These are phyloP conservation scores for Festucalex cinctus DNA, from an alignment of 2,113 vertebrate genomes.

Conservation along the genomic window DNA sequence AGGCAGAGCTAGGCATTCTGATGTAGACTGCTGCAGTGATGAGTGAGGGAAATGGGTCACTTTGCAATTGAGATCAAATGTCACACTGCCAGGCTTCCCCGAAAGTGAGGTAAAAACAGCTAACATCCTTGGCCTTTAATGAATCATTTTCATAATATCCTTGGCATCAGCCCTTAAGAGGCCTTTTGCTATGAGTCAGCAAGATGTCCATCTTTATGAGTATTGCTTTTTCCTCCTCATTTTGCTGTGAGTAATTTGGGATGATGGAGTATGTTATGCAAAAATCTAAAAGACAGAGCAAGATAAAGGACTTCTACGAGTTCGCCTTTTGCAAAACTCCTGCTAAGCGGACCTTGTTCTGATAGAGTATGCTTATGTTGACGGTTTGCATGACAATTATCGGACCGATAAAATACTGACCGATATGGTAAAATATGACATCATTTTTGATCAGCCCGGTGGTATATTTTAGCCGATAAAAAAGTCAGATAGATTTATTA, in stretches of 20 bases:
- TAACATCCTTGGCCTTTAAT: conserved; percentile 62
- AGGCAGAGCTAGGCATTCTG: conserved; percentile 46
- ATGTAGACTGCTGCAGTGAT: conserved; percentile 51
- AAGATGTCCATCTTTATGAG: conserved; percentile 52
- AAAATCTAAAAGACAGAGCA: conserved; percentile 49
- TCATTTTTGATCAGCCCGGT: too few relatives aligned
- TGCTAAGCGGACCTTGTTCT: conserved; percentile 52
- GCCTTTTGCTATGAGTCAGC: conserved; percentile 64
- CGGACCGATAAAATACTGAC: too few relatives aligned
- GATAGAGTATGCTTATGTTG: not conserved
- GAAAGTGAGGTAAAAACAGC: conserved; percentile 59
- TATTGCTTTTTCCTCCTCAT: conserved; percentile 14
- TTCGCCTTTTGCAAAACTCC: conserved; percentile 47
- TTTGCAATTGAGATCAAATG: conserved; percentile 65
- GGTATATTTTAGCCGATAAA: too few relatives aligned
- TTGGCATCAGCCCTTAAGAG: conserved; percentile 56
- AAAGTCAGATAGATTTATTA: too few relatives aligned
- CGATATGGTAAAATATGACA: too few relatives aligned
- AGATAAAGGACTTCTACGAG: conserved; percentile 38
- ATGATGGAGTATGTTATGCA: conserved; percentile 32
- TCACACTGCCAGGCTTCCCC: conserved; percentile 54
- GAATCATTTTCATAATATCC: conserved; percentile 70
- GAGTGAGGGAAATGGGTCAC: conserved; percentile 60
- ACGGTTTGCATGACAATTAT: too few relatives aligned
- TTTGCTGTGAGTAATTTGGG: conserved; percentile 33